A percentile compares a stretch with the other conserved stretches of the same genome.
phyloP scores from a whole-genome alignment of 1,140 invertebrate genomes.

The Dysdera silvatica region DNA sequence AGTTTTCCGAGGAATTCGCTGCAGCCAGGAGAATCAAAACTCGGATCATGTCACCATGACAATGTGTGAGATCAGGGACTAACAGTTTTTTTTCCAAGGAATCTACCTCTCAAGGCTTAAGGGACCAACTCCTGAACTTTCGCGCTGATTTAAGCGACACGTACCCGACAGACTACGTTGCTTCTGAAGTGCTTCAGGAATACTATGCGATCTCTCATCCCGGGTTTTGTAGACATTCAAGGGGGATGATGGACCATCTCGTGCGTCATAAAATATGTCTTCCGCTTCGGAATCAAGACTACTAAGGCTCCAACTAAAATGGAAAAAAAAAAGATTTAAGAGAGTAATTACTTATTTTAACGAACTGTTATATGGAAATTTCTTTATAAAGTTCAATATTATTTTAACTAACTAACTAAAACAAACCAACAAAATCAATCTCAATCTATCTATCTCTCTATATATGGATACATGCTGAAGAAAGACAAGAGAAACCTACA shows the following conservation, averaged over 20 bases:
- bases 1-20: too few species aligned
- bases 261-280: slow-evolving; percentile 49
- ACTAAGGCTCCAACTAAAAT: slow-evolving; percentile 57
- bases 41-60: too few species aligned
- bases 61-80: background rate
- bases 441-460: too few species aligned
- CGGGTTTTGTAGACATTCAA: slow-evolving; percentile 46
- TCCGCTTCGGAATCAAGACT: slow-evolving; percentile 64
- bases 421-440: too few species aligned
- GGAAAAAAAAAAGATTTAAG: slow-evolving; percentile 8
- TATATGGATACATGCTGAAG: too few species aligned
- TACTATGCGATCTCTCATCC: slow-evolving; percentile 41
- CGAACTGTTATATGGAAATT: background rate
- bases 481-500: too few species aligned
- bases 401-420: too few species aligned
- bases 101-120: background rate
- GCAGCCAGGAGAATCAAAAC: too few species aligned
- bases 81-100: background rate
- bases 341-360: background rate
- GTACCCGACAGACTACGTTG: slow-evolving; percentile 30
- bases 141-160: too few species aligned
- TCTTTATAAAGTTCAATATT: background rate
- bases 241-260: background rate
- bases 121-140: slow-evolving; percentile 14
- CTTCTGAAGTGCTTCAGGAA: slow-evolving; percentile 29